phyloP scores from a whole-genome alignment of 2,888 invertebrate genomes.

The Zhuqinia jingwanae region DNA sequence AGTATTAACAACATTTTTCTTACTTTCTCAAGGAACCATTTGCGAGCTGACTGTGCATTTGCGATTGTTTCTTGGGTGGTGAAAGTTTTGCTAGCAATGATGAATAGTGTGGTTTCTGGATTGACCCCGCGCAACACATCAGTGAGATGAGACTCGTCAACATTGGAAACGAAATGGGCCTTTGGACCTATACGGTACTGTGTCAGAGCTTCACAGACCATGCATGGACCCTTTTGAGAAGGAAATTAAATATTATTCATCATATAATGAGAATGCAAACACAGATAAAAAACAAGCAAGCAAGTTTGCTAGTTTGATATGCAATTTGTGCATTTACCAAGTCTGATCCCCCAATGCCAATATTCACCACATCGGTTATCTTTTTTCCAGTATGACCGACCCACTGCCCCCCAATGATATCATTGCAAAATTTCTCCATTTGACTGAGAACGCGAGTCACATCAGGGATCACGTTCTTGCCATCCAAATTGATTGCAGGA shows the following conservation, averaged over 20 bases:
- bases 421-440: constrained; percentile 95
- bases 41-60: constrained; percentile 98
- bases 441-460: constrained; percentile 95
- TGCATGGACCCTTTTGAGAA: constrained; percentile 98
- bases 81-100: constrained; percentile 99
- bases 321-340: constrained; percentile 84
- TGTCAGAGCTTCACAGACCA: constrained; percentile 99
- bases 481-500: constrained; percentile 89
- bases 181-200: constrained; percentile 93
- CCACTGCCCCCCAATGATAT: constrained; percentile 84
- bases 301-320: not conserved
- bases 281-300: too few species aligned
- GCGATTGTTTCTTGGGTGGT: constrained; percentile 99
- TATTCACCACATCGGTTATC: constrained; percentile 86
- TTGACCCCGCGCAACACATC: constrained; percentile 94
- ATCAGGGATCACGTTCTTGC: constrained; percentile 94
- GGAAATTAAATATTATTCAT: too few species aligned
- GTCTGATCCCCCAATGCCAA: constrained; percentile 99
- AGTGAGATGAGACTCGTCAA: constrained; percentile 98
- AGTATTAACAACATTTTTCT: too few species aligned
- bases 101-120: constrained; percentile 97
- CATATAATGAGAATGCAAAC: too few species aligned
- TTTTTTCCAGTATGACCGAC: constrained; percentile 92
- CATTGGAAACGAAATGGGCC: constrained; percentile 98
- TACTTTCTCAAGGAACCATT: constrained; percentile 93